These are phyloP conservation scores for Oscheius sp. DNA, from an alignment of 2,888 invertebrate species.

Conservation along the genomic window DNA sequence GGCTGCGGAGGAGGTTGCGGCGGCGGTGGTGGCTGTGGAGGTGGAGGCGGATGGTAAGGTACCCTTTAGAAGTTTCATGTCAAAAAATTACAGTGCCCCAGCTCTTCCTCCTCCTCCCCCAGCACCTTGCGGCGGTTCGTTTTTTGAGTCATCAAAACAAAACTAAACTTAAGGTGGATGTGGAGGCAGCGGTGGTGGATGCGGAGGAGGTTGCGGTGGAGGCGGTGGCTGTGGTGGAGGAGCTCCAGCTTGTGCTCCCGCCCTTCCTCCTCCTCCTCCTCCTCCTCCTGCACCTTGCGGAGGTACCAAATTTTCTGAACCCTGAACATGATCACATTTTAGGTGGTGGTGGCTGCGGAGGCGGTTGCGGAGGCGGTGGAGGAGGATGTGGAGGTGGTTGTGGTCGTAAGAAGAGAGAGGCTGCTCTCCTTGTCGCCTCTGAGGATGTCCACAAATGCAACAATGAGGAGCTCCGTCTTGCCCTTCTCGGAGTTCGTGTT, in stretches of 20 bases:
- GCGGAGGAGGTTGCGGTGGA: conserved; percentile 5
- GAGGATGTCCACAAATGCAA: conserved; percentile 55
- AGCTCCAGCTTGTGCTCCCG: not conserved
- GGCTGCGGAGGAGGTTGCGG: conserved; percentile 12
- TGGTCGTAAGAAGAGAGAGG: conserved; percentile 57
- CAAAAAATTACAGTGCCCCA: not conserved
- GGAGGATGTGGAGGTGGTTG: conserved; percentile 38
- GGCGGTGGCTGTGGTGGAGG: not conserved
- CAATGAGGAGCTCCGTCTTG: conserved; percentile 53
- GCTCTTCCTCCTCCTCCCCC: not conserved
- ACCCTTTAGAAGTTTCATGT: not conserved
- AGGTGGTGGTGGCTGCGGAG: not conserved
- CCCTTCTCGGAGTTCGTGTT: conserved; percentile 41
- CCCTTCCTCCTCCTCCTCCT: not conserved
- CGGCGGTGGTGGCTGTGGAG: conserved; percentile 3
- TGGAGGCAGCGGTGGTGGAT: not conserved
- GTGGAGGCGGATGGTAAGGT: not conserved
- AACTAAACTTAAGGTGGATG: not conserved
- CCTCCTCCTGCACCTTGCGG: not conserved
- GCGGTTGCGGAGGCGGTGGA: conserved; percentile 2
- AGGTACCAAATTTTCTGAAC: not conserved
- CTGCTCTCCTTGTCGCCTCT: conserved; percentile 46
- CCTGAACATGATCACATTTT: not conserved
- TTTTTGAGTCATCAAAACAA: not conserved
- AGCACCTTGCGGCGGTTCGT: not conserved